Evolutionary conservation across 2,888 invertebrate genomes (phyloP), one percentile per base, ranked within the genome.

Genomic region (Patella depressa): DNA sequence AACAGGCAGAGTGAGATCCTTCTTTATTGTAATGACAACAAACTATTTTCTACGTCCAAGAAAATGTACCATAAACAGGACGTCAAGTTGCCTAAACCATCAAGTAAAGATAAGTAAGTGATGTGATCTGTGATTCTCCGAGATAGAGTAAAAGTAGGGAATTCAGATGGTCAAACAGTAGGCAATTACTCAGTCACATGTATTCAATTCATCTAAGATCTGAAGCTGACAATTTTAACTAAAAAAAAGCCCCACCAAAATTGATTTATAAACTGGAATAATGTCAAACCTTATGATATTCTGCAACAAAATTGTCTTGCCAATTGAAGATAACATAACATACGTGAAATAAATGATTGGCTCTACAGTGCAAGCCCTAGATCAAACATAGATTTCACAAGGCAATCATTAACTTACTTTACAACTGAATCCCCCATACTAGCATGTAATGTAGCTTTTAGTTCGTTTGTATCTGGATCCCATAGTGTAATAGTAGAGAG

Each of bases 401-500:
- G 65, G 14, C 53, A 53, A 24, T 5, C n/a, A 53, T 17, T n/a
- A 9, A 72, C 72, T 79, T 75, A 87, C 86, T 75, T 82, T 59
- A 84, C 79, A 34, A 59, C 29, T 3, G 80, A 75, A 12, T 77
- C 69, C 34, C 73, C 73, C 11, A 79, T 55, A 11, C 79, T 79
- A 57, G 79, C 80, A 24, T 75, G 74, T 9, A 88, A 74, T 2
- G 85, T 84, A 54, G 83, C 81, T 72, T 83, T 81, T 12, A 88
- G 80, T 0, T 85, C 80, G 72, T 87, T 92, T n/a, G 88, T 87
- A 84, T 90, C 88, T 0, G 95, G 93, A 81, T 93, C 93, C 94
- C 95, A 96, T 45, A 95, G 90, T 0, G 96, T 96, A 72, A 96
- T 89, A 12, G 93, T 93, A 34, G 93, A 92, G 53, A 93, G 94